These are phyloP conservation scores for Cyprinodon variegatus DNA, from an alignment of 2,113 vertebrate species.

Conservation along the genomic window DNA sequence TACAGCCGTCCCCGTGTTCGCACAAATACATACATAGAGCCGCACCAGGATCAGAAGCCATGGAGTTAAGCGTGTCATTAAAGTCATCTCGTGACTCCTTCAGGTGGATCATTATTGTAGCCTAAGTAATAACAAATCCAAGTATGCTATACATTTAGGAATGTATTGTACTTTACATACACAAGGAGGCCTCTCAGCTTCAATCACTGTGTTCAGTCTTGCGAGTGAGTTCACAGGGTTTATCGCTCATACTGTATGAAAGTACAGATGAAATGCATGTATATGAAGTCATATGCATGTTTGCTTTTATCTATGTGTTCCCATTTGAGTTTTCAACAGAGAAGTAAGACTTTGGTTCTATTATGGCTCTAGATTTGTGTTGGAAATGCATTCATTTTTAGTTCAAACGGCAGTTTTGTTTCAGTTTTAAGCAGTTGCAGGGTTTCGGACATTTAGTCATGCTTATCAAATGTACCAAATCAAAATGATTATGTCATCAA, in stretches of 20 bases:
- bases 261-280: constrained; percentile 29
- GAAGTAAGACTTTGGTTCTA: background rate
- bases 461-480: background rate
- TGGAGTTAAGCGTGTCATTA: constrained; percentile 58
- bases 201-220: constrained; percentile 2
- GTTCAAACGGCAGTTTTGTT: background rate
- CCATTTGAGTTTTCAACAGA: background rate
- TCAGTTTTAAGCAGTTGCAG: background rate
- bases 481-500: background rate
- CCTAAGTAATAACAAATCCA: constrained; percentile 56
- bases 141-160: constrained; percentile 52
- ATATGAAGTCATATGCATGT: background rate
- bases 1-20: constrained; percentile 1
- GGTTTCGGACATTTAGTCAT: background rate
- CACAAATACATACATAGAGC: constrained; percentile 12
- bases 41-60: constrained; percentile 19
- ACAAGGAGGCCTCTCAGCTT: background rate
- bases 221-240: constrained; percentile 30
- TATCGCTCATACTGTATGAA: constrained; percentile 44
- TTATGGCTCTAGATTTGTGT: background rate
- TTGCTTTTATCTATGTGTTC: background rate
- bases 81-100: constrained; percentile 54
- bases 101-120: constrained; percentile 67
- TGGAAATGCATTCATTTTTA: background rate
- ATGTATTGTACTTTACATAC: constrained; percentile 58